phyloP scores from a whole-genome alignment of 2,888 invertebrate genomes.

The Myopa testacea region DNA sequence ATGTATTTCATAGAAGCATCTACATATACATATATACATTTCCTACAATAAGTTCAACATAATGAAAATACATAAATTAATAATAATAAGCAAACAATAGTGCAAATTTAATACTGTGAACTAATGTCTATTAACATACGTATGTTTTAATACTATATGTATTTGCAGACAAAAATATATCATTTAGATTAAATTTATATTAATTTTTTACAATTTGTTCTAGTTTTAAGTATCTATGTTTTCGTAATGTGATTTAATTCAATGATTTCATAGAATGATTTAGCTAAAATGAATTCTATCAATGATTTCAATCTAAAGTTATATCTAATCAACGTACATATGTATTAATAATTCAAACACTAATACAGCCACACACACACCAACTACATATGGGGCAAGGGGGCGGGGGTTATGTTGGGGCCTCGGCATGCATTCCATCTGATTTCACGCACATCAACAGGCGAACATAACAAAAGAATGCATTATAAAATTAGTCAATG shows the following conservation, averaged over 20 bases:
- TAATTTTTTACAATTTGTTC: too few relatives aligned
- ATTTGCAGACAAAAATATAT: too few relatives aligned
- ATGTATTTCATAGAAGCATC: too few relatives aligned
- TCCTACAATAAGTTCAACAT: too few relatives aligned
- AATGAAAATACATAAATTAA: too few relatives aligned
- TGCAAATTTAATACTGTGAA: conserved; percentile 2
- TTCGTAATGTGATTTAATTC: too few relatives aligned
- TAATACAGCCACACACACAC: not conserved
- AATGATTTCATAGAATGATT: not conserved
- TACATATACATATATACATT: too few relatives aligned
- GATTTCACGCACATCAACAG: not conserved
- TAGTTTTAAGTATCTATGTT: too few relatives aligned
- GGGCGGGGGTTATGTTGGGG: not conserved
- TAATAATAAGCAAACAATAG: not conserved
- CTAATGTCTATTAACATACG: not conserved
- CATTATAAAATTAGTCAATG: conserved; percentile 13
- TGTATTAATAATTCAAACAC: not conserved
- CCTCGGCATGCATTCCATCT: not conserved
- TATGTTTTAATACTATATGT: not conserved
- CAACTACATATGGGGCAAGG: not conserved
- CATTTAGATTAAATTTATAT: too few relatives aligned
- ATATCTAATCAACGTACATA: too few relatives aligned
- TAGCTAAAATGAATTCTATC: too few relatives aligned
- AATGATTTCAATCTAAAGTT: too few relatives aligned
- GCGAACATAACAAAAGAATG: not conserved